A percentile compares a stretch with the other conserved stretches of the same genome.
Conservation (phyloP, 2,113 vertebrate species). For the Condylura cristata region DNA sequence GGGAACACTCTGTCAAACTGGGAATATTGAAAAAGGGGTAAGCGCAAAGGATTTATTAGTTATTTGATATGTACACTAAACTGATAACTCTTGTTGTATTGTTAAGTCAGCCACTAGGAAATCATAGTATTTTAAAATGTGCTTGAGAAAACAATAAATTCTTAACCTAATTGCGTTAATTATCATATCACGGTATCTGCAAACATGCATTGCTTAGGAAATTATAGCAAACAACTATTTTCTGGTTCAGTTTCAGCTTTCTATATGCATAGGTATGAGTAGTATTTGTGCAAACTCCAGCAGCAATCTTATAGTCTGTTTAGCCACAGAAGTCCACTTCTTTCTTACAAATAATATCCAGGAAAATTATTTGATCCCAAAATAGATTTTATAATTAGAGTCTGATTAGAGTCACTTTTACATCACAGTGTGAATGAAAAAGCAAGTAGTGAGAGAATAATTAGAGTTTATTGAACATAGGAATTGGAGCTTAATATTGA, state of each 20-base stretch:
- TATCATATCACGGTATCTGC: background rate
- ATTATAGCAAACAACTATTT: background rate
- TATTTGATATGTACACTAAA: constrained; percentile 29
- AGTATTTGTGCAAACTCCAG: background rate
- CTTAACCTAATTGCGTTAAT: background rate
- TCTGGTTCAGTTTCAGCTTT: constrained; percentile 9
- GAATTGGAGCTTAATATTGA: background rate
- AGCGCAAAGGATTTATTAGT: constrained; percentile 80
- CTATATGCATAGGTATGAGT: background rate
- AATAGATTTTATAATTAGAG: constrained; percentile 5
- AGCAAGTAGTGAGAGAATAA: background rate
- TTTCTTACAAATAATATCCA: constrained; percentile 33
- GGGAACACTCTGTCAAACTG: constrained; percentile 97
- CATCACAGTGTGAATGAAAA: background rate
- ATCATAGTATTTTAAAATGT: constrained; percentile 36
- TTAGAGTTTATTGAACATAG: background rate
- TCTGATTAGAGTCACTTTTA: background rate
- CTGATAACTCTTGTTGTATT: constrained; percentile 33
- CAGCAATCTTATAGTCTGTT: background rate
- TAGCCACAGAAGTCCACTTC: constrained; percentile 25
- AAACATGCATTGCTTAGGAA: constrained; percentile 33
- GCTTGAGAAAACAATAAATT: constrained; percentile 42
- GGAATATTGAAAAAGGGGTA: constrained; percentile 98
- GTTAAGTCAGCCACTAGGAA: constrained; percentile 19
- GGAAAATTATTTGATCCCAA: constrained; percentile 28